Conservation (phyloP, 2,888 invertebrate species). For the Euphydryas editha region DNA sequence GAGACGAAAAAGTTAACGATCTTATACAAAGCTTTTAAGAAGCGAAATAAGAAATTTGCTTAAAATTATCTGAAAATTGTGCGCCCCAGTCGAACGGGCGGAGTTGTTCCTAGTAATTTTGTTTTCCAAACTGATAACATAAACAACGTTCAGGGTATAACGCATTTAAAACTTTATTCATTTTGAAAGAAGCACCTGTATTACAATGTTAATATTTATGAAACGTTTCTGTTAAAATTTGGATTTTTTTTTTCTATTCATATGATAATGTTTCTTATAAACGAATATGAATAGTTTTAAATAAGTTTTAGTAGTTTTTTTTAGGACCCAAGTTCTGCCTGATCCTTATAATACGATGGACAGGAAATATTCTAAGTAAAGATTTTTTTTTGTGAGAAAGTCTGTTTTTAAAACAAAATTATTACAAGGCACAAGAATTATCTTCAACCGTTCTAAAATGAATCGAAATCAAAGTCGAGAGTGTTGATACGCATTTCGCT, state of each 20-base stretch:
- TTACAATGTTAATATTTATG: background rate
- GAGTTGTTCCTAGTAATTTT: constrained; percentile 22
- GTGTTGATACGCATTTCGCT: too few relatives aligned
- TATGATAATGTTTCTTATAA: too few relatives aligned
- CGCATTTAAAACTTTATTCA: constrained; percentile 29
- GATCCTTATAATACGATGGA: too few relatives aligned
- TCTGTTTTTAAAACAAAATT: too few relatives aligned
- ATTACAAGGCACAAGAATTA: too few relatives aligned
- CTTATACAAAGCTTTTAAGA: background rate
- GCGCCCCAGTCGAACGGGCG: constrained; percentile 15
- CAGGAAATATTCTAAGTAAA: too few relatives aligned
- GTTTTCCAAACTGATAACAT: constrained; percentile 16
- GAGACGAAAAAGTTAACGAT: background rate
- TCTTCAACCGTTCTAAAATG: too few relatives aligned
- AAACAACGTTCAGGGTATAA: constrained; percentile 24
- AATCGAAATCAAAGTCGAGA: too few relatives aligned
- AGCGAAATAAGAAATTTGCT: constrained; percentile 21
- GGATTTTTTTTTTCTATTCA: background rate
- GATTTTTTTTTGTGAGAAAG: too few relatives aligned
- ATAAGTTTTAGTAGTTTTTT: too few relatives aligned
- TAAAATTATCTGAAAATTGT: constrained; percentile 20
- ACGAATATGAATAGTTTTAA: too few relatives aligned
- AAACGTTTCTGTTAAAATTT: background rate
- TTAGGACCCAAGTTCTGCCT: too few relatives aligned
- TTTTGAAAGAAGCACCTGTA: constrained; percentile 17